Evolutionary conservation across 1,140 invertebrate species (phyloP).

Genomic region (Oryzaephilus surinamensis): DNA sequence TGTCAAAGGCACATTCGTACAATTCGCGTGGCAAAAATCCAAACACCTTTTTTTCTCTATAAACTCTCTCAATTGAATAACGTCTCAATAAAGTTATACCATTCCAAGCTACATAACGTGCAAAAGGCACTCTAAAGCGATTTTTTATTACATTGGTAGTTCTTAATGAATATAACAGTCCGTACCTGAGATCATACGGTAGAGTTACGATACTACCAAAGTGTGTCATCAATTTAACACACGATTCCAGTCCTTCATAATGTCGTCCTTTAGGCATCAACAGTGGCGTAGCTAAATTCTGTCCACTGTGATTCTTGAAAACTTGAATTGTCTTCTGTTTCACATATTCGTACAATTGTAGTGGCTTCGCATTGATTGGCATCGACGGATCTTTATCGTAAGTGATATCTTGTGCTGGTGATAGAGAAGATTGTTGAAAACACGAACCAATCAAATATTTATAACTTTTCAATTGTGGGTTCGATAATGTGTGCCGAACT

Average conservation of each 20-base stretch:
- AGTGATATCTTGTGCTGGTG: constrained; percentile 58
- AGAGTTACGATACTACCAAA: constrained; percentile 69
- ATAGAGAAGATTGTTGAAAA: constrained; percentile 54
- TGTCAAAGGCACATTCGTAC: constrained; percentile 88
- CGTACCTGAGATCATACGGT: constrained; percentile 59
- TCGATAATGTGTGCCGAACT: constrained; percentile 61
- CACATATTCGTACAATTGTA: constrained; percentile 27
- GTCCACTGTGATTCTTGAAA: constrained; percentile 68
- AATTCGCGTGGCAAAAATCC: constrained; percentile 82
- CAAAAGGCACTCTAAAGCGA: constrained; percentile 57
- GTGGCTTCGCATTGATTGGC: constrained; percentile 20
- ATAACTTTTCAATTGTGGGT: constrained; percentile 72
- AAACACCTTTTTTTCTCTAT: constrained; percentile 67
- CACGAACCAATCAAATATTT: constrained; percentile 63
- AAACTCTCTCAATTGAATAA: constrained; percentile 79
- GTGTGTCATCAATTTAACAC: constrained; percentile 74
- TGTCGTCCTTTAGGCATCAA: constrained; percentile 57
- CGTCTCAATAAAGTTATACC: constrained; percentile 68
- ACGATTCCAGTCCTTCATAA: constrained; percentile 48
- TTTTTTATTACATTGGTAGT: background rate
- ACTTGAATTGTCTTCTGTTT: constrained; percentile 26
- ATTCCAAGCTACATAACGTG: constrained; percentile 71
- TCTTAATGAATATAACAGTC: background rate
- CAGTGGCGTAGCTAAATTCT: constrained; percentile 61
- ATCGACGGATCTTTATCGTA: constrained; percentile 56